Percentiles rank a stretch among this genome's conserved stretches.
Evolutionary conservation across 2,888 invertebrate species (phyloP).

Genomic region (Amphimallon solstitiale): DNA sequence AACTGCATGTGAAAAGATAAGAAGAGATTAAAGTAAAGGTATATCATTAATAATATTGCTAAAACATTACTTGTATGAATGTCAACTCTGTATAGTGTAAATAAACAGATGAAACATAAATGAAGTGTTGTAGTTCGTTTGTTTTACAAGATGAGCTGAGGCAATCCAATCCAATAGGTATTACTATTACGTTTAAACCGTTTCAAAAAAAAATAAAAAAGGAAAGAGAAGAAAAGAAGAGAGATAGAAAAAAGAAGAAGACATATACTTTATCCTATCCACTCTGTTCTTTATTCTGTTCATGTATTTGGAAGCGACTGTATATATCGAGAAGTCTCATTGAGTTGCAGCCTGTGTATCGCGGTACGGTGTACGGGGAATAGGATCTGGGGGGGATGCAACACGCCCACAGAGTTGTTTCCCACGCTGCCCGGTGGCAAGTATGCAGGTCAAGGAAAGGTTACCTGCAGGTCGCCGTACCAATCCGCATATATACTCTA

Average conservation of each 20-base stretch:
- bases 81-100: too few relatives aligned
- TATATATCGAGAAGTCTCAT: slow-evolving; percentile 59
- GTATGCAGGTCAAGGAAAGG: slow-evolving; percentile 74
- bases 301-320: slow-evolving; percentile 61
- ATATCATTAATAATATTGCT: too few relatives aligned
- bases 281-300: slow-evolving; percentile 57
- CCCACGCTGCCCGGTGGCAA: slow-evolving; percentile 70
- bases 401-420: slow-evolving; percentile 64
- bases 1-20: too few relatives aligned
- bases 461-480: slow-evolving; percentile 65
- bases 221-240: not conserved
- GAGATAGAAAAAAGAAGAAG: too few relatives aligned
- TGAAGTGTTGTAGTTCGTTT: too few relatives aligned
- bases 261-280: not conserved
- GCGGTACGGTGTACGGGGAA: slow-evolving; percentile 51
- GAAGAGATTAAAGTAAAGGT: too few relatives aligned
- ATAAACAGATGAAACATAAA: too few relatives aligned
- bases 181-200: slow-evolving; percentile 2
- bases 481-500: slow-evolving; percentile 58
- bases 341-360: slow-evolving; percentile 62
- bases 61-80: too few relatives aligned
- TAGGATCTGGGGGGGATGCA: slow-evolving; percentile 67
- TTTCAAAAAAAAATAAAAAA: not conserved
- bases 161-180: too few relatives aligned
- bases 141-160: too few relatives aligned